A percentile compares a stretch with the other conserved stretches of the same genome.
Evolutionary conservation across 2,797 vertebrate genomes (phyloP).

Genomic region (Melanotaenia nigrans): DNA sequence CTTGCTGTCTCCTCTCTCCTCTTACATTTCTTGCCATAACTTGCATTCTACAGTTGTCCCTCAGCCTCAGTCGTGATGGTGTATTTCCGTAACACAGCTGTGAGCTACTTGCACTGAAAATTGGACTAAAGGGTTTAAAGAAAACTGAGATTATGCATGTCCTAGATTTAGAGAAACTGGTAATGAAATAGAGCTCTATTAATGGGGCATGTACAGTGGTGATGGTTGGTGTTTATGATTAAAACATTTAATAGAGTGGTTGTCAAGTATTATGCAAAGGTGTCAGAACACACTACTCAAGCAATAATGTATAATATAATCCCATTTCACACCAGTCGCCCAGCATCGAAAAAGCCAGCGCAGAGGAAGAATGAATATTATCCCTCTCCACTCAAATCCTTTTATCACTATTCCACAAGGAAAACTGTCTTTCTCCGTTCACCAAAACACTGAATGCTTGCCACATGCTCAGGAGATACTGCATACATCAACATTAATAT

Average conservation of each 20-base stretch:
- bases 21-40: conserved; percentile 19
- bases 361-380: conserved; percentile 28
- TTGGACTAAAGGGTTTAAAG: conserved; percentile 56
- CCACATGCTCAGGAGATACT: conserved; percentile 13
- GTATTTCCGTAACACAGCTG: conserved; percentile 54
- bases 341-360: conserved; percentile 40
- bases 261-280: conserved; percentile 54
- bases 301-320: conserved; percentile 56
- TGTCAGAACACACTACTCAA: conserved; percentile 54
- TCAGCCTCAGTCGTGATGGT: conserved; percentile 30
- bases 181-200: conserved; percentile 72
- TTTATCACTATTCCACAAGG: conserved; percentile 40
- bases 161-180: conserved; percentile 71
- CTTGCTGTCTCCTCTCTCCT: conserved; percentile 29
- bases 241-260: conserved; percentile 62
- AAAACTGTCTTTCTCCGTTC: conserved; percentile 18
- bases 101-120: conserved; percentile 62
- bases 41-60: conserved; percentile 27
- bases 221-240: conserved; percentile 66
- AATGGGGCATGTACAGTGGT: conserved; percentile 44
- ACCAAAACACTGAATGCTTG: not conserved
- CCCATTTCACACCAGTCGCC: conserved; percentile 54
- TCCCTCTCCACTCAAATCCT: conserved; percentile 46
- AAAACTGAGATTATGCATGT: conserved; percentile 71
- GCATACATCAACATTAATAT: not conserved